Evolutionary conservation across 1,140 invertebrate genomes (phyloP).

Genomic region (Drosophila kanapiae): DNA sequence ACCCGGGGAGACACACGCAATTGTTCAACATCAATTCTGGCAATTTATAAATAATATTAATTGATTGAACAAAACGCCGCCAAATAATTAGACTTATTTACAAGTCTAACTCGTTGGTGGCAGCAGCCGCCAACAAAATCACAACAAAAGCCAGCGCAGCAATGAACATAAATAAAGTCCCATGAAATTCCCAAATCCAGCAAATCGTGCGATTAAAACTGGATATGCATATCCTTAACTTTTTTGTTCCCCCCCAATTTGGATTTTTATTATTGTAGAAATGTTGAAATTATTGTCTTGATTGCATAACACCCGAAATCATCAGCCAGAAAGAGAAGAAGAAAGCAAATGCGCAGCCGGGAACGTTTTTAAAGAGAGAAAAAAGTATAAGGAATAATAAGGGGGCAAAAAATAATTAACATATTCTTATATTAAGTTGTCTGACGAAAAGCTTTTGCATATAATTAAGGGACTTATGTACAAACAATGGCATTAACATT

Average conservation of each 20-base stretch:
- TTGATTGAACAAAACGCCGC: conserved; percentile 28
- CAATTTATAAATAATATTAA: conserved; percentile 57
- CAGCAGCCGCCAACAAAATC: conserved; percentile 8
- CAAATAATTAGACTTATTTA: conserved; percentile 49
- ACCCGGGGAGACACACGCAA: conserved; percentile 4
- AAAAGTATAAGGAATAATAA: conserved; percentile 14
- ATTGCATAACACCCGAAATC: conserved; percentile 54
- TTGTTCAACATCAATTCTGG: conserved; percentile 30
- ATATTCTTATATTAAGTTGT: conserved; percentile 46
- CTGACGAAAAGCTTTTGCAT: conserved; percentile 48
- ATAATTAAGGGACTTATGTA: conserved; percentile 53
- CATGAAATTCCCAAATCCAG: conserved; percentile 29
- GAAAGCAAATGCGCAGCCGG: conserved; percentile 43
- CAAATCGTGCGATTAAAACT: conserved; percentile 41
- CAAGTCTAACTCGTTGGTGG: conserved; percentile 44
- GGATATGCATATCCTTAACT: conserved; percentile 52
- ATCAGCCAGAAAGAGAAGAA: conserved; percentile 38
- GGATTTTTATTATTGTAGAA: conserved; percentile 28
- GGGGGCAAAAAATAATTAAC: conserved; percentile 56
- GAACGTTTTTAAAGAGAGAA: conserved; percentile 29
- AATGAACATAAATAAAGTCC: conserved; percentile 18
- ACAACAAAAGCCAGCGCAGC: conserved; percentile 1
- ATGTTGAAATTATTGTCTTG: conserved; percentile 53
- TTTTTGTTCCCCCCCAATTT: conserved; percentile 12
- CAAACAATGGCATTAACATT: conserved; percentile 12